Base-by-base conservation (phyloP, 2,888 invertebrate species). In the Pterobdella sp. region DNA sequence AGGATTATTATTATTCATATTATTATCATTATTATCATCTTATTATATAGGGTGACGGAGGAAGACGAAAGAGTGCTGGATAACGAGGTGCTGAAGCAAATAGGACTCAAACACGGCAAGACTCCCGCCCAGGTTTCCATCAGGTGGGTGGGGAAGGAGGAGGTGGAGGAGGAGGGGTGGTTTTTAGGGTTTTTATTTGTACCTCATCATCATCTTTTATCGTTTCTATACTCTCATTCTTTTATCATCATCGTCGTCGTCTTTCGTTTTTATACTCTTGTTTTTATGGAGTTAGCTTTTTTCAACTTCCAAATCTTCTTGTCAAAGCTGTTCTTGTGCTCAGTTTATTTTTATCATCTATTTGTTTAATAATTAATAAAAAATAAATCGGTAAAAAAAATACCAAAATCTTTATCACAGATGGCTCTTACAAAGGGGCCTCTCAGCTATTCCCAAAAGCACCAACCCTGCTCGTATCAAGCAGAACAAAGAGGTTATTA, bases 121-220 rank as follows among this genome's bases (percentile, higher is more conserved):
- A 77, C 81, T 14, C 79, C 82, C 22, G 81, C 81, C 26, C 82
- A 83, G 80, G 79, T 82, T 37, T 84, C 91, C 56, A 84, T 94
- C 1, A 87, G 90, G 68, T 89, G 89, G 83, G 85, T 88, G 22
- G 79, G 91, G 10, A 91, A 93, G 82, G 87, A 87, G 66, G 90
- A 89, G 14, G 83, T 92, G 42, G 87, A n/a, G n/a, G n/a, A n/a
- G n/a, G n/a, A n/a, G n/a, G n/a, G n/a, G n/a, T 49, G 14, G 2
- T 31, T 10, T 4, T n/a, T 14, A 65, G 7, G 3, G 14, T 65
- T 4, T n/a, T 7, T 29, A 29, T 29, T 10, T 31, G 4, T 7
- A 7, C 32, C 7, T 65, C 4, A 3, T 31, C 3, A 18, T 31
- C 65, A 35, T 65, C 3, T 22, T 65, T 65, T 4, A 7, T 65